These are phyloP conservation scores for Nasonia vitripennis DNA, from an alignment of 1,140 invertebrate genomes.

Conservation along the genomic window DNA sequence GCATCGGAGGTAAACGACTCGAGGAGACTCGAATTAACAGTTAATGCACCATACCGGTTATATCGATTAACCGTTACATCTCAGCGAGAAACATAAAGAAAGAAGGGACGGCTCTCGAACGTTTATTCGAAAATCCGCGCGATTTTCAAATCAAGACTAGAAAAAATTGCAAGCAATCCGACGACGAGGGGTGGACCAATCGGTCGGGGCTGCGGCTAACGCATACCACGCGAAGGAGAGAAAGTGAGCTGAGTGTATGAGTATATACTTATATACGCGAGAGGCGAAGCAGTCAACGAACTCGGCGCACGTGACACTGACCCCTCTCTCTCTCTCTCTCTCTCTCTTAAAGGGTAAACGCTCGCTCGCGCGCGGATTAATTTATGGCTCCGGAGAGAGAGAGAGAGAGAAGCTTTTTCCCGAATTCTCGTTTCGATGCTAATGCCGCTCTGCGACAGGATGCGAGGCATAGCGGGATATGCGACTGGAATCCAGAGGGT, in stretches of 20 bases:
- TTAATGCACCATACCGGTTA: no score
- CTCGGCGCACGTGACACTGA: slow-evolving; percentile 36
- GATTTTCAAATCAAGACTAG: neutral
- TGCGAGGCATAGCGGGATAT: no score
- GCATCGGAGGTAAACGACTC: no score
- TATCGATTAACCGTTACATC: no score
- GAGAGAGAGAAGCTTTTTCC: neutral
- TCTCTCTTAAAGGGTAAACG: slow-evolving; percentile 31
- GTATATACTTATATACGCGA: neutral
- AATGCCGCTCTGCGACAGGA: neutral
- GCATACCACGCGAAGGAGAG: neutral
- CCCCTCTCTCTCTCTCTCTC: neutral
- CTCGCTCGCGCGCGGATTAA: slow-evolving; percentile 11
- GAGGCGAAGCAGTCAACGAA: neutral
- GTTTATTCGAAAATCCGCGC: no score
- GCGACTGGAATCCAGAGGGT: no score
- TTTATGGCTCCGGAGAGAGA: neutral
- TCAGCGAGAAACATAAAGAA: no score
- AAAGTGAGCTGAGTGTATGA: neutral
- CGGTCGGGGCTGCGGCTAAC: slow-evolving; percentile 3
- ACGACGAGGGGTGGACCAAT: neutral
- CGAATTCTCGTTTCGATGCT: neutral
- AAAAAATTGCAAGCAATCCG: neutral
- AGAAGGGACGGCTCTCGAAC: no score
- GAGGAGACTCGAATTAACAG: no score